phyloP scores from a whole-genome alignment of 2,888 invertebrate species.

The Chaitophorus viminalis region DNA sequence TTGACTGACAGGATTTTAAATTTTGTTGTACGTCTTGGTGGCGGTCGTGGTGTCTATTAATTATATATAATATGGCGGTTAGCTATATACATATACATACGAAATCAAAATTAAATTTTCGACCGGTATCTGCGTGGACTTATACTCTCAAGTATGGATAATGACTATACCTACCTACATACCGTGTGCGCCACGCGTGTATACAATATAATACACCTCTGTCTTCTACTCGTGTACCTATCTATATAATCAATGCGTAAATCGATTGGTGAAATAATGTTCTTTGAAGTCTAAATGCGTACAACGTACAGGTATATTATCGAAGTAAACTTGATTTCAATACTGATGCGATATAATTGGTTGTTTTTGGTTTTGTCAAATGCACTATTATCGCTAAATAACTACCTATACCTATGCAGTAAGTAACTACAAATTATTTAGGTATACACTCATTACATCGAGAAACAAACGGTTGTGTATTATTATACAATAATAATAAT shows the following conservation, averaged over 20 bases:
- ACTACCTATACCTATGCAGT: no score
- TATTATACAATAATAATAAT: no score
- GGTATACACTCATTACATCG: background rate
- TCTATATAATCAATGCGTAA: no score
- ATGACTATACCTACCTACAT: background rate
- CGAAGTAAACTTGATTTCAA: background rate
- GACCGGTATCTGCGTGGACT: background rate
- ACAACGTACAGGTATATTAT: background rate
- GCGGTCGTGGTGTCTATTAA: background rate
- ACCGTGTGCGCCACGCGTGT: no score
- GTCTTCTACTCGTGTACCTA: no score
- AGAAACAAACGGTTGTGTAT: background rate
- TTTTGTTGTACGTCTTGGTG: background rate
- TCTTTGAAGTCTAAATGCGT: background rate
- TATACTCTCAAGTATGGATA: background rate
- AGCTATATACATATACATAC: no score
- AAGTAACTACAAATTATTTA: no score
- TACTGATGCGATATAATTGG: background rate
- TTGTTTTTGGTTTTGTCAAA: background rate
- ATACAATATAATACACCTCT: no score
- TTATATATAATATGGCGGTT: background rate
- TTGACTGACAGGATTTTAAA: conserved; percentile 20
- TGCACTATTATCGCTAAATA: background rate
- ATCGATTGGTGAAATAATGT: background rate
- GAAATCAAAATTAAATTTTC: background rate